Evolutionary conservation across 2,797 vertebrate species (phyloP).

Genomic region (Helostoma temminkii): DNA sequence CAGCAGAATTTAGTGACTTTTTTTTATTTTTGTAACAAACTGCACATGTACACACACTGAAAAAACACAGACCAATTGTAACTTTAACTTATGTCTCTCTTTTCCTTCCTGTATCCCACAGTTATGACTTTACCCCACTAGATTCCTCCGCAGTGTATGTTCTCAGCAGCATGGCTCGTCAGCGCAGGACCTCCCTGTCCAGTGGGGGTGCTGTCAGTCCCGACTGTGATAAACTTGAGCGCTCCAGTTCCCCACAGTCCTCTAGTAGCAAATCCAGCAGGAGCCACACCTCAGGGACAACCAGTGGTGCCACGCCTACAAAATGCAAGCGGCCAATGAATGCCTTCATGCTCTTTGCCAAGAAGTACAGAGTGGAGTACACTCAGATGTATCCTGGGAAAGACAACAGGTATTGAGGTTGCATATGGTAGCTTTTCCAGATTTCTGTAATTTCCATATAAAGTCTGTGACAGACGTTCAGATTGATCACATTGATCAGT

Average conservation of each 20-base stretch:
- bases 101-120: conserved; percentile 58
- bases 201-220: conserved; percentile 90
- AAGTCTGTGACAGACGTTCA: background rate
- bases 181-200: conserved; percentile 94
- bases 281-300: conserved; percentile 93
- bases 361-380: conserved; percentile 99
- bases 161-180: conserved; percentile 98
- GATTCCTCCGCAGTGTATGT: conserved; percentile 99
- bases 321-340: conserved; percentile 99
- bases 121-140: conserved; percentile 97
- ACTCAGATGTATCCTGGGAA: conserved; percentile 99
- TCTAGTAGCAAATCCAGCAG: conserved; percentile 90
- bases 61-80: background rate
- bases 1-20: background rate
- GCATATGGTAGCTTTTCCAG: background rate
- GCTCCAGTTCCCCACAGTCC: conserved; percentile 86
- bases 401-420: conserved; percentile 93
- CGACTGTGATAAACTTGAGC: conserved; percentile 91
- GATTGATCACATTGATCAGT: background rate
- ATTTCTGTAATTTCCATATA: background rate
- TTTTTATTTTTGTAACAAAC: conserved; percentile 3
- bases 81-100: background rate
- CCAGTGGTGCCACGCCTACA: conserved; percentile 90
- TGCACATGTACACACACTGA: background rate
- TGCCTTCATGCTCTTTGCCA: conserved; percentile 99